These are phyloP conservation scores for Pseudochaenichthys georgianus DNA, from an alignment of 2,797 vertebrate species.

Conservation along the genomic window DNA sequence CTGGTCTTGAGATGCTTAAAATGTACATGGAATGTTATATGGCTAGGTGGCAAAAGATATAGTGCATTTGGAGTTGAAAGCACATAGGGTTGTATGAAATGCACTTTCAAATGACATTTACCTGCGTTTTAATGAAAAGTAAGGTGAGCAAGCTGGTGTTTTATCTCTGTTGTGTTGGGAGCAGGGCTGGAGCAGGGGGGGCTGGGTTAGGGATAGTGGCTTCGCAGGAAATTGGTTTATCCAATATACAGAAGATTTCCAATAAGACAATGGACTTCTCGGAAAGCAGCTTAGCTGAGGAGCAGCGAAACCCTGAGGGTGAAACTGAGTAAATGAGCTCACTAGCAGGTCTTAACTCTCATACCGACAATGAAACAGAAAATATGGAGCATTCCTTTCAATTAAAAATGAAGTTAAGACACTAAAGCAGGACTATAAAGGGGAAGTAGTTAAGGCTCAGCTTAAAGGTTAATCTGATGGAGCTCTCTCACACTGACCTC, in stretches of 20 bases:
- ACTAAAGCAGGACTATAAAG: conserved; percentile 59
- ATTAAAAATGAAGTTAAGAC: conserved; percentile 65
- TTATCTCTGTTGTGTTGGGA: conserved; percentile 57
- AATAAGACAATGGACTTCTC: conserved; percentile 76
- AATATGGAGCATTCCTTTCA: conserved; percentile 67
- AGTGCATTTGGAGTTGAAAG: conserved; percentile 74
- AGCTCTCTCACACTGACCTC: conserved; percentile 60
- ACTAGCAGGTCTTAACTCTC: conserved; percentile 52
- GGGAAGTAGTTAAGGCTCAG: conserved; percentile 73
- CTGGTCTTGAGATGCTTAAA: conserved; percentile 76
- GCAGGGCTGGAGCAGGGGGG: conserved; percentile 25
- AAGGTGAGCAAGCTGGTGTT: conserved; percentile 62
- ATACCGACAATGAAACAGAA: conserved; percentile 49
- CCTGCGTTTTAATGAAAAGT: conserved; percentile 78
- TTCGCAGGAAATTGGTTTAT: conserved; percentile 73
- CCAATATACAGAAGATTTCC: conserved; percentile 77
- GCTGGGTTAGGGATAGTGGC: conserved; percentile 33
- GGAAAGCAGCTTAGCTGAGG: conserved; percentile 73
- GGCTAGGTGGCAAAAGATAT: conserved; percentile 64
- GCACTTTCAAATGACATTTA: conserved; percentile 75
- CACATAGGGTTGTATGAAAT: conserved; percentile 57
- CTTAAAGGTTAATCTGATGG: conserved; percentile 78
- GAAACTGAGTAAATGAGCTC: conserved; percentile 77
- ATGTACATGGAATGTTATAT: conserved; percentile 84
- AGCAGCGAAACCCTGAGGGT: conserved; percentile 57